Evolutionary conservation across 2,888 invertebrate genomes (phyloP).

Genomic region (Lordiphosa andalusiaca): DNA sequence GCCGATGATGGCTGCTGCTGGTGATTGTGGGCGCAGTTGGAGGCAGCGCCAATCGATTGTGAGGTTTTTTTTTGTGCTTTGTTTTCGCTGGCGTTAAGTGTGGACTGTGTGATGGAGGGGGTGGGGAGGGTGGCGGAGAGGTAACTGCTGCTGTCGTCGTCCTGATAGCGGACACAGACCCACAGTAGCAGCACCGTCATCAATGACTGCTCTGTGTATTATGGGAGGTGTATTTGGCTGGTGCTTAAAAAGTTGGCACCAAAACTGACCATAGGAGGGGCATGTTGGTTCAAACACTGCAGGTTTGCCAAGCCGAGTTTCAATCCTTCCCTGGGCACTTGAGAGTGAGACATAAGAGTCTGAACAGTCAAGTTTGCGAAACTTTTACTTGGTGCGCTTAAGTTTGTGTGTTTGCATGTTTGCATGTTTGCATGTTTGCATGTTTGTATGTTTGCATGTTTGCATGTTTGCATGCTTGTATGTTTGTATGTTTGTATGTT

Average conservation of each 20-base stretch:
- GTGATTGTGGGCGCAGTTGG: constrained; percentile 43
- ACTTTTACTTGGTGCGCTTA: too few species aligned
- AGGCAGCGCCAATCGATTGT: constrained; percentile 66
- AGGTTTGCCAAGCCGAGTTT: too few species aligned
- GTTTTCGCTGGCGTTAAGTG: constrained; percentile 53
- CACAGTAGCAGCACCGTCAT: constrained; percentile 46
- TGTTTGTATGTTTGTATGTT: too few species aligned
- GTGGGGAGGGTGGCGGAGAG: constrained; percentile 5
- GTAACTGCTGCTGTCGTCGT: constrained; percentile 41
- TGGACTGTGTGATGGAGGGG: constrained; percentile 33
- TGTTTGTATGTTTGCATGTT: too few species aligned
- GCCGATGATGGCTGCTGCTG: constrained; percentile 18
- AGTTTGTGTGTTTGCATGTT: too few species aligned
- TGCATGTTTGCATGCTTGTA: too few species aligned
- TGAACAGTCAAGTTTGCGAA: too few species aligned
- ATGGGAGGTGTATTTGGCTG: constrained; percentile 29
- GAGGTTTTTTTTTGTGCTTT: constrained; percentile 39
- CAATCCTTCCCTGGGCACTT: too few species aligned
- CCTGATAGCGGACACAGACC: constrained; percentile 43
- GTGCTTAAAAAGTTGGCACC: constrained; percentile 12
- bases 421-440: too few species aligned
- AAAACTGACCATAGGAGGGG: too few species aligned
- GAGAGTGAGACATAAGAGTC: too few species aligned
- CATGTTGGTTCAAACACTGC: too few species aligned
- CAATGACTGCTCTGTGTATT: constrained; percentile 30